phyloP scores from a whole-genome alignment of 2,888 invertebrate species.

The Cephus nigrinus region DNA sequence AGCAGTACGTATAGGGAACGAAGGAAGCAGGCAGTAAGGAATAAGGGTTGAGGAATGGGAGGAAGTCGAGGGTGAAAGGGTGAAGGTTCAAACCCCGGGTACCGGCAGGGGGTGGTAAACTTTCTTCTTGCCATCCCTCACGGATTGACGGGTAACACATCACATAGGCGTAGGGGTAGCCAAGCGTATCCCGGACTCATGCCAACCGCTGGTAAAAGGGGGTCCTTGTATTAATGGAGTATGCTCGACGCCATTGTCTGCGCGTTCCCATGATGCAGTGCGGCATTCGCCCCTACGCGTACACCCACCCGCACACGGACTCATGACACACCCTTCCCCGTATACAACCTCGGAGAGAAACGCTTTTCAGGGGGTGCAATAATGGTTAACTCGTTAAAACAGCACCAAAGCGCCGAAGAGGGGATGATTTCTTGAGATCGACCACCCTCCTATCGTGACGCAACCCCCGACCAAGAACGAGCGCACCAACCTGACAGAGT shows the following conservation, averaged over 20 bases:
- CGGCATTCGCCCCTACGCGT: constrained; percentile 33
- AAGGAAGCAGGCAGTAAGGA: background rate
- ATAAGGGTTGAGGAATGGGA: constrained; percentile 11
- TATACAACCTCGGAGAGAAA: constrained; percentile 24
- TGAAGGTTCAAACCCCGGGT: background rate
- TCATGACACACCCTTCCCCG: background rate
- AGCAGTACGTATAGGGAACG: constrained; percentile 16
- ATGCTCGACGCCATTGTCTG: constrained; percentile 41
- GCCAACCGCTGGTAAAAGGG: constrained; percentile 3
- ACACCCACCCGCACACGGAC: background rate
- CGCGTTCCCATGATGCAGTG: constrained; percentile 35
- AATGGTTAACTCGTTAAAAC: constrained; percentile 41
- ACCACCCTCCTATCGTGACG: background rate
- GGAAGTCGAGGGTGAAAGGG: constrained; percentile 27
- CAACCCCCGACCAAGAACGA: background rate
- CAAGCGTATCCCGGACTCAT: background rate
- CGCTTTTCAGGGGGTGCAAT: constrained; percentile 24
- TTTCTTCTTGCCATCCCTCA: constrained; percentile 58
- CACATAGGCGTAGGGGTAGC: constrained; percentile 46
- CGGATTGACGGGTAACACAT: constrained; percentile 61
- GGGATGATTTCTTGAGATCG: background rate
- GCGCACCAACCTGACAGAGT: background rate
- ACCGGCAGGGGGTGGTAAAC: constrained; percentile 37
- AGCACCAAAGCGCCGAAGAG: background rate
- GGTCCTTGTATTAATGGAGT: constrained; percentile 36